Percentiles rank a stretch among this genome's conserved stretches.
These are phyloP conservation scores for Grapholita molesta DNA, from an alignment of 1,140 invertebrate genomes.

Conservation along the genomic window DNA sequence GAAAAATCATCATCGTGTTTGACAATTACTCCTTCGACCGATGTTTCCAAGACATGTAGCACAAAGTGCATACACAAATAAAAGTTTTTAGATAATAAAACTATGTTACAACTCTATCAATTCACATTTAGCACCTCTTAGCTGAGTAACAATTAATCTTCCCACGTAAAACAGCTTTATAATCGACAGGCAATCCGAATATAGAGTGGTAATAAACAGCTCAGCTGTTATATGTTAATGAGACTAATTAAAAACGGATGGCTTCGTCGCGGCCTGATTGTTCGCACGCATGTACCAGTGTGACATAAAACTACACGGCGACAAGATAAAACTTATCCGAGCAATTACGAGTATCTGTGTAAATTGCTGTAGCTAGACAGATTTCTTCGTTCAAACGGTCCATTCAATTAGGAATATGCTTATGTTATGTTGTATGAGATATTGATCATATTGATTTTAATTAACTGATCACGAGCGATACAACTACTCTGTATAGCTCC, in stretches of 20 bases:
- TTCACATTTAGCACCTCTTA: neutral
- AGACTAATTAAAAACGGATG: conserved; percentile 7
- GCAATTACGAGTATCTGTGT: neutral
- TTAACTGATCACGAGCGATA: too few relatives aligned
- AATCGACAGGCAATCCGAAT: conserved; percentile 5
- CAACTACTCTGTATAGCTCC: too few relatives aligned
- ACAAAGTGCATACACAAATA: neutral
- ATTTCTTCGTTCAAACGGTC: neutral
- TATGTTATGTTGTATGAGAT: too few relatives aligned
- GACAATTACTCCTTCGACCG: neutral
- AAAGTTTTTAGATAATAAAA: neutral
- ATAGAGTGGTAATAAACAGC: neutral
- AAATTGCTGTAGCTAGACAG: neutral
- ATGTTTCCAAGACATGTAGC: neutral
- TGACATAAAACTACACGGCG: neutral
- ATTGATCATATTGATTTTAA: too few relatives aligned
- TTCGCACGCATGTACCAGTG: neutral
- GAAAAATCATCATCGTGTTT: too few relatives aligned
- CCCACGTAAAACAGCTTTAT: neutral
- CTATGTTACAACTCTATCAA: neutral
- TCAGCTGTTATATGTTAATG: conserved; percentile 6
- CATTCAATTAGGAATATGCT: neutral
- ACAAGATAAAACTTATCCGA: neutral
- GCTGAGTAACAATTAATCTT: neutral
- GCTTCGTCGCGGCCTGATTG: conserved; percentile 8